phyloP scores from a whole-genome alignment of 2,888 invertebrate genomes.

The Neoscelio sp. region DNA sequence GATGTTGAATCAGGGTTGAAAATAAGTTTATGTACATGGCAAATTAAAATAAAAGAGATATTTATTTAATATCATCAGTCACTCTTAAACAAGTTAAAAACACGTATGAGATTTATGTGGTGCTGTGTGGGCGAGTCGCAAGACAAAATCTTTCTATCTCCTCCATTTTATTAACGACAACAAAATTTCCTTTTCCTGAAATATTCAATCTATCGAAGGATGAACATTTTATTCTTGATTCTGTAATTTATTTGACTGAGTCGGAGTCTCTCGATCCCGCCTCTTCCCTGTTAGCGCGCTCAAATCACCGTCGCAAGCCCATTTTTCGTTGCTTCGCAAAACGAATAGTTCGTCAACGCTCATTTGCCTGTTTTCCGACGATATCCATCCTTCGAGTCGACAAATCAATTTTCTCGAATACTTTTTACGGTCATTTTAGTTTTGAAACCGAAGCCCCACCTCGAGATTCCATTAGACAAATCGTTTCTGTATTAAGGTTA shows the following conservation, averaged over 20 bases:
- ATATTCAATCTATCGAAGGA: neutral
- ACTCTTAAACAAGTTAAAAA: too few relatives aligned
- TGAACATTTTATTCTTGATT: conserved; percentile 11
- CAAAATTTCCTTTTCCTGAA: neutral
- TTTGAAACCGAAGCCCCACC: neutral
- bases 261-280: conserved; percentile 30
- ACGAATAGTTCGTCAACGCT: conserved; percentile 16
- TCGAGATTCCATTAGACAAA: too few relatives aligned
- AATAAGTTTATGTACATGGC: too few relatives aligned
- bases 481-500: too few relatives aligned
- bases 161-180: too few relatives aligned
- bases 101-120: too few relatives aligned
- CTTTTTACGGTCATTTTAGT: conserved; percentile 4
- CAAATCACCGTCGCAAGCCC: conserved; percentile 41
- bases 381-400: neutral
- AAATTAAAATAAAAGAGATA: too few relatives aligned
- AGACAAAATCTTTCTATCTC: too few relatives aligned
- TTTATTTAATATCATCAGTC: too few relatives aligned
- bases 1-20: too few relatives aligned
- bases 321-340: conserved; percentile 38
- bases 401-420: neutral
- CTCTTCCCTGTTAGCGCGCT: conserved; percentile 46
- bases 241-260: conserved; percentile 44
- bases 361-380: too few relatives aligned
- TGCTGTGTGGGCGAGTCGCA: too few relatives aligned